Conservation (phyloP, 2,113 vertebrate genomes). For the Sylvietta virens region DNA sequence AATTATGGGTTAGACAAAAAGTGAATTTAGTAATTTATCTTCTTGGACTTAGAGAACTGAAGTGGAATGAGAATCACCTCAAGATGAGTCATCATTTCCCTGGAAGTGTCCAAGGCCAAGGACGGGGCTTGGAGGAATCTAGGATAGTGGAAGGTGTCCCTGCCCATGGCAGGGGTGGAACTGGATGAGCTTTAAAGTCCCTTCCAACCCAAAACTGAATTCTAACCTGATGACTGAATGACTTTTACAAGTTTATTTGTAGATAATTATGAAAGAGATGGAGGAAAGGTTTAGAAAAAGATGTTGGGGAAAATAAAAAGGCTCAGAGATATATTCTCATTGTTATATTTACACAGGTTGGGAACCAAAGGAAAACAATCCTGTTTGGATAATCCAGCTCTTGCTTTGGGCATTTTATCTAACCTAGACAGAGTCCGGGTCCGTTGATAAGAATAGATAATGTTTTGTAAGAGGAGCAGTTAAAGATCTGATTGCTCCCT, state of each 20-base stretch:
- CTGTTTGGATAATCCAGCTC: background rate
- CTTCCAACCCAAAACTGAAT: background rate
- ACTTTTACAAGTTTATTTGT: background rate
- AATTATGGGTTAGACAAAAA: background rate
- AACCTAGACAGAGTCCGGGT: background rate
- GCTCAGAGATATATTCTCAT: background rate
- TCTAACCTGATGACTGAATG: background rate
- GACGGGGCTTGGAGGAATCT: background rate
- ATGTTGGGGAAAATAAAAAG: background rate
- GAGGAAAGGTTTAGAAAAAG: background rate
- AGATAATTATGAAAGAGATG: background rate
- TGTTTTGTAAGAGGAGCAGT: background rate
- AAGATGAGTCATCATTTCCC: background rate
- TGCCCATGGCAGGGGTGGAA: background rate
- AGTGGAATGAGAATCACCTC: background rate
- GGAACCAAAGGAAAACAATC: background rate
- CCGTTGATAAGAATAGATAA: background rate
- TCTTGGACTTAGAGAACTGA: background rate
- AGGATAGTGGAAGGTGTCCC: background rate
- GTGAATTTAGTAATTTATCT: background rate
- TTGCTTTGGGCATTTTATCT: background rate
- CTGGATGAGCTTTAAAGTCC: too few relatives aligned
- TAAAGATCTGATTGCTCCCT: background rate
- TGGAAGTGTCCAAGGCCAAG: background rate
- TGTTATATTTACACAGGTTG: background rate